Evolutionary conservation across 2,888 invertebrate species (phyloP).

Genomic region (Drosophila antonietae): DNA sequence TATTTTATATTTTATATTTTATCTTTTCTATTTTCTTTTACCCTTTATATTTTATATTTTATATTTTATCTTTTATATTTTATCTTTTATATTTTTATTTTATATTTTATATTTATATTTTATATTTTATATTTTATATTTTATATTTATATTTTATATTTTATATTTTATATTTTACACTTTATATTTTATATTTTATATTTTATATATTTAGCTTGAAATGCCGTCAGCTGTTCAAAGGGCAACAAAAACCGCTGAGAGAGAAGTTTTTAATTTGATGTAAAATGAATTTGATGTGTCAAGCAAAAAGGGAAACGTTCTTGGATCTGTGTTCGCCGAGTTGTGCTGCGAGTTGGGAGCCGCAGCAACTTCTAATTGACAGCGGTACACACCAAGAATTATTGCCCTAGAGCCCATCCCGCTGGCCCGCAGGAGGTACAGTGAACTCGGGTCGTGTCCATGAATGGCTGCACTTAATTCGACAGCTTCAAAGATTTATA

Average conservation of each 20-base stretch:
- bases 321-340: slow-evolving; percentile 9
- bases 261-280: slow-evolving; percentile 36
- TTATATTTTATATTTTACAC: no score
- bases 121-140: no score
- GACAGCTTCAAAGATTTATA: slow-evolving; percentile 49
- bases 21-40: no score
- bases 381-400: slow-evolving; percentile 58
- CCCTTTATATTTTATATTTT: no score
- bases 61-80: no score
- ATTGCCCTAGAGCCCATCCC: slow-evolving; percentile 53
- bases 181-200: not conserved
- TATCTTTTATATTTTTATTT: no score
- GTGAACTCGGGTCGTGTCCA: slow-evolving; percentile 8
- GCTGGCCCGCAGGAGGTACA: slow-evolving; percentile 6
- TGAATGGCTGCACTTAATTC: slow-evolving; percentile 40
- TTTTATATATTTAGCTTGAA: not conserved
- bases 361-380: slow-evolving; percentile 60
- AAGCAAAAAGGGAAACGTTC: slow-evolving; percentile 1
- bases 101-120: no score
- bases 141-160: no score
- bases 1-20: no score
- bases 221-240: not conserved
- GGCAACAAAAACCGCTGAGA: not conserved
- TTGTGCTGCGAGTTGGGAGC: slow-evolving; percentile 6
- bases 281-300: slow-evolving; percentile 39